Conservation (phyloP, 2,888 invertebrate species). For the Eupithecia exiguata region DNA sequence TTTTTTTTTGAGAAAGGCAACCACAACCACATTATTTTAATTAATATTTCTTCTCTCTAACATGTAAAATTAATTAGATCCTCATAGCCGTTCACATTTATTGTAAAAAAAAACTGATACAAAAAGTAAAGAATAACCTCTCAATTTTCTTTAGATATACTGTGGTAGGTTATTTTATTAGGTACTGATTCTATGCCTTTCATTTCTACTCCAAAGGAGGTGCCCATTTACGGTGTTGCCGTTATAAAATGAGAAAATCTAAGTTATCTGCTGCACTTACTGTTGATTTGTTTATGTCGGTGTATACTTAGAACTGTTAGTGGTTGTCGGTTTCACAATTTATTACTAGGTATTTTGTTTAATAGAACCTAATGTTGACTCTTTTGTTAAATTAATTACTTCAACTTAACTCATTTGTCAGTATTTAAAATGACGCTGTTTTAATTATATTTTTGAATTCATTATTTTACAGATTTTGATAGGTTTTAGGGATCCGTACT, state of each 20-base stretch:
- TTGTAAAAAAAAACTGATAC: too few species aligned
- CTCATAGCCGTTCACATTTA: background rate
- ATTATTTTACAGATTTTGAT: background rate
- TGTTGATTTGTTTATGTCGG: conserved; percentile 23
- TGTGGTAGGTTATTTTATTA: background rate
- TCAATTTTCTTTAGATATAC: background rate
- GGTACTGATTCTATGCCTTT: conserved; percentile 7
- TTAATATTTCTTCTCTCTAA: background rate
- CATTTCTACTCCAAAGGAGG: conserved; percentile 20
- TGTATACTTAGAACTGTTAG: conserved; percentile 16
- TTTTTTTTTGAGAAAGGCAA: too few species aligned
- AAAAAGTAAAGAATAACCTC: background rate
- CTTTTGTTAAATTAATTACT: background rate
- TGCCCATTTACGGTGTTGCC: conserved; percentile 33
- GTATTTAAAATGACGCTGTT: background rate
- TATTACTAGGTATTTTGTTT: conserved; percentile 3
- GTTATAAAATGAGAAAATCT: conserved; percentile 42
- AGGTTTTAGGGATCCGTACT: background rate
- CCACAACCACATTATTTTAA: too few species aligned
- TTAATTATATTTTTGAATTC: background rate
- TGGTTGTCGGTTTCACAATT: background rate
- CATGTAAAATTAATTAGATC: background rate
- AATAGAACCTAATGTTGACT: background rate
- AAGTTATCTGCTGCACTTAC: conserved; percentile 31
- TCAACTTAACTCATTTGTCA: background rate